phyloP scores from a whole-genome alignment of 2,113 vertebrate species.

The Mesembrinibis cayennensis region DNA sequence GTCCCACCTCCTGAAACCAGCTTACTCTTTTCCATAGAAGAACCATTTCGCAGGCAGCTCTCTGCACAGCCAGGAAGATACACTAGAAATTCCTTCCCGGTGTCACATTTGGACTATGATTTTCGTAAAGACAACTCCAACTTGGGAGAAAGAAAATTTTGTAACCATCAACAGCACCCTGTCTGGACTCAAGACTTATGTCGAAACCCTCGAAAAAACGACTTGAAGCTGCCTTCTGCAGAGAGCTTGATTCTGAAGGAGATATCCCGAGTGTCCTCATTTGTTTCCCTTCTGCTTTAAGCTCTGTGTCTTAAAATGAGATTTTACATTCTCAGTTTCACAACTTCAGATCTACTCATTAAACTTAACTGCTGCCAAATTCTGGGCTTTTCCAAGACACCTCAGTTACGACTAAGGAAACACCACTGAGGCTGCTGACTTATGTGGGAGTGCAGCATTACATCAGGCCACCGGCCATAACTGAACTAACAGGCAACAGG shows the following conservation, averaged over 20 bases:
- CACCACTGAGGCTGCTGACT: neutral
- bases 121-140: neutral
- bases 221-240: neutral
- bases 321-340: neutral
- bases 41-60: neutral
- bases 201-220: neutral
- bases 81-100: neutral
- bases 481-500: neutral
- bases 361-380: neutral
- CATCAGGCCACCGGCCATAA: neutral
- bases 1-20: neutral
- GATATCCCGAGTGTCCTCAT: rapidly evolving
- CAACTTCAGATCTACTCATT: neutral
- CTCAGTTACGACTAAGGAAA: neutral
- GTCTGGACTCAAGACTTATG: too few species aligned
- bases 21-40: neutral
- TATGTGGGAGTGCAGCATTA: neutral
- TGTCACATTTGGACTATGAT: neutral
- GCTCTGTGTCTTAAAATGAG: neutral
- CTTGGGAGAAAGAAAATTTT: neutral
- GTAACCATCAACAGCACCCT: neutral
- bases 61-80: neutral
- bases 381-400: neutral
- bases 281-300: neutral
- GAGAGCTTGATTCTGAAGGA: neutral